Evolutionary conservation across 2,888 invertebrate species (phyloP), one percentile per base, ranked within the genome.

Genomic region (Amphipyra berbera): DNA sequence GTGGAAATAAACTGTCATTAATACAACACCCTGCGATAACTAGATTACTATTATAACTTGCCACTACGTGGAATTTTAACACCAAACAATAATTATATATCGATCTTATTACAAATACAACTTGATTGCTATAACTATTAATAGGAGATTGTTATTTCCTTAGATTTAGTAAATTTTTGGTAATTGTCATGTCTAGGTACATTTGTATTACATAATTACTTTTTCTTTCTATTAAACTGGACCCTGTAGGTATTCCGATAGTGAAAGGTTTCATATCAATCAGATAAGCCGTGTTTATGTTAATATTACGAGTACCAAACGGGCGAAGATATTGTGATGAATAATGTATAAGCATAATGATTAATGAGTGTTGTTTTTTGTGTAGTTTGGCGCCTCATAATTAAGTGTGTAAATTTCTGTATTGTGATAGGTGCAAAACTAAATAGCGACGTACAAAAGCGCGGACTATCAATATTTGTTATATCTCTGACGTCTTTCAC

Each of bases 391-490:
- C 45, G 48, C 45, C 49, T 60, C 21, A 14, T 66, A 53, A 58
- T 68, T 49, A 70, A 61, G 58, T 58, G 59, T 73, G 70, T 21
- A 21, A 21, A 21, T 21, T 78, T 71, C 55, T 72, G 68, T 77
- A 77, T 73, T 73, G 73, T 78, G 64, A 71, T 69, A 72, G 41
- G 62, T 74, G 67, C 64, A 63, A 67, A 61, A 65, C 52, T 72
- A 62, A 64, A 70, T 63, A 37, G 37, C 67, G 67, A 61, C 70
- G 70, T 57, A 84, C 82, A 82, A 82, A 84, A 76, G 81, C 74
- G 78, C 54, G 68, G 61, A 55, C 59, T 79, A 84, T 87, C 85
- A 89, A 88, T 88, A 90, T 89, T 90, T 85, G 82, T 78, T 58
- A 52, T 77, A 66, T 52, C 69, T 67, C 76, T 88, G 87, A 89